Base-by-base conservation (phyloP, 1,140 invertebrate species). In the Pteromalus puparum region DNA sequence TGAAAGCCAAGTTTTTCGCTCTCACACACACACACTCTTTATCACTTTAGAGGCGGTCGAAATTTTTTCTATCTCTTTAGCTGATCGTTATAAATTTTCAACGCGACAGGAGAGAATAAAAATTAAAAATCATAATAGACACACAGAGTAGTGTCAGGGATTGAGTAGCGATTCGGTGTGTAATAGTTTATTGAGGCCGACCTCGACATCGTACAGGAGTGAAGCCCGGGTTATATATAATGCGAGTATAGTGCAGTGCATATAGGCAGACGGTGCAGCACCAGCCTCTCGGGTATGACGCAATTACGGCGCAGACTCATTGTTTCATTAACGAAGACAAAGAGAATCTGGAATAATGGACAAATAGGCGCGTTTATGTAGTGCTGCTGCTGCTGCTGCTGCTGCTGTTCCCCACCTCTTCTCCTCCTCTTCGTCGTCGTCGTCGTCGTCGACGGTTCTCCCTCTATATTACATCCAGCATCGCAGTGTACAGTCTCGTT, bases 321-420 rank as follows among this genome's bases (percentile, higher is more conserved):
- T 93, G 92, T 93, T 93, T 93, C 91, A 93, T 93, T 92, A 93
- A 89, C 85, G 89, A 90, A 91, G 91, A 93, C 92, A 93, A 93
- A 93, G 92, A 86, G 92, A 93, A 92, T 93, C 91, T 92, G 90
- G 88, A 93, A 93, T 93, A 93, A 93, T 93, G 92, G 90, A 92
- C 92, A 93, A 93, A 92, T 92, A 93, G 91, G 90, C 90, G 91
- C 91, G 91, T 92, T 92, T 93, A 93, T 91, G 91, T 89, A 92
- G 91, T 90, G 88, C 91, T 88, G 90, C 91, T 24, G 48, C n/a
- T n/a, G n/a, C n/a, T n/a, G n/a, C n/a, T n/a, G n/a, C n/a, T 90
- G 88, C 91, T 88, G 90, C 91, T 24, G 48, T 53, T 38, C 24
- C 82, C 83, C 86, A 89, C 89, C 89, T 84, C 80, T 89, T 89